A percentile compares a stretch with the other conserved stretches of the same genome.
Conservation (phyloP, 2,113 vertebrate species). For the Ceuthmochares aereus region DNA sequence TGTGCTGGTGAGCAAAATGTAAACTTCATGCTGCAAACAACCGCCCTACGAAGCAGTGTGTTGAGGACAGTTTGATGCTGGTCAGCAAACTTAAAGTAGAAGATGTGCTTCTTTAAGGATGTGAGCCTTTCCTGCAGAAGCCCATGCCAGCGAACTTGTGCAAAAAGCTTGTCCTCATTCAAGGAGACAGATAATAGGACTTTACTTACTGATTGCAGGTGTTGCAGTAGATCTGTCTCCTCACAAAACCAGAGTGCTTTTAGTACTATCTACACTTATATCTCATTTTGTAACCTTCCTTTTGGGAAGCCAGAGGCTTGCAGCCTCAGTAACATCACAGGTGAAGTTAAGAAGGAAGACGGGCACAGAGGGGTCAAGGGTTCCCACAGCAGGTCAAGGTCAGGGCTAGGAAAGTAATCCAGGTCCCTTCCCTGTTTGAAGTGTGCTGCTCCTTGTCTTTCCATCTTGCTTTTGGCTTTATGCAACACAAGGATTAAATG, state of each 20-base stretch:
- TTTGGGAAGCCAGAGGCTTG: background rate
- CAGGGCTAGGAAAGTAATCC: background rate
- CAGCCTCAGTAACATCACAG: background rate
- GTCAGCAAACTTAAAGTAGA: background rate
- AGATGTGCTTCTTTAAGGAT: background rate
- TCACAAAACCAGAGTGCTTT: background rate
- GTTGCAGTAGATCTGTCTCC: background rate
- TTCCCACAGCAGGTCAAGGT: background rate
- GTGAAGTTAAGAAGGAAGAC: background rate
- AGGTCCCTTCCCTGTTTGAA: background rate
- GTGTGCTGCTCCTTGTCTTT: background rate
- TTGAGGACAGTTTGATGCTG: background rate
- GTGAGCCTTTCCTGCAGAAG: background rate
- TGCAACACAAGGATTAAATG: background rate
- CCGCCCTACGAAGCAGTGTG: background rate
- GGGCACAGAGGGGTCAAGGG: background rate
- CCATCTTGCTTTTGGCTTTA: background rate
- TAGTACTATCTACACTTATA: background rate
- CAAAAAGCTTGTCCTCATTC: background rate
- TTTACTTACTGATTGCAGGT: background rate
- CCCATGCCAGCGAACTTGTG: background rate
- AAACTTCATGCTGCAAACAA: background rate
- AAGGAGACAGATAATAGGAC: background rate
- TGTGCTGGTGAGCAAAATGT: background rate
- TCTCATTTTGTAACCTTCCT: background rate